Evolutionary conservation across 2,113 vertebrate species (phyloP).

Genomic region (Varanus salvator): DNA sequence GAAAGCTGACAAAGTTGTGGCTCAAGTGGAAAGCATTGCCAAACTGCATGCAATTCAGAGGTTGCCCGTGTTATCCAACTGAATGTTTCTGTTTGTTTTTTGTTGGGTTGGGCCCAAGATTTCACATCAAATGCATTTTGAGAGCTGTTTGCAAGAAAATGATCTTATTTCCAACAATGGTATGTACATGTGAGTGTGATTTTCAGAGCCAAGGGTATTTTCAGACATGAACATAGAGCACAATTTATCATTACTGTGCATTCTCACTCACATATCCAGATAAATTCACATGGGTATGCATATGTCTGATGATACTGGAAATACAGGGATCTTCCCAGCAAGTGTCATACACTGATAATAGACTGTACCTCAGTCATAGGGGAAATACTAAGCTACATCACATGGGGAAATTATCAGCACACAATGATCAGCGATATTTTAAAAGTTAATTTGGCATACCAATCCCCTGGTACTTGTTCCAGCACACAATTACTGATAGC

Average conservation of each 20-base stretch:
- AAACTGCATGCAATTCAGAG: conserved; percentile 57
- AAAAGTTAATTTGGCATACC: no score
- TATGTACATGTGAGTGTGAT: background rate
- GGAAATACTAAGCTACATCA: no score
- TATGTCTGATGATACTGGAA: background rate
- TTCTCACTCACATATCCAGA: no score
- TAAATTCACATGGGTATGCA: no score
- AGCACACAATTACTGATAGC: no score
- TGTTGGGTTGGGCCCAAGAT: conserved; percentile 32
- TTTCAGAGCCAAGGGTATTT: conserved; percentile 16
- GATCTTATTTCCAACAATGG: background rate
- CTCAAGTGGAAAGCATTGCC: conserved; percentile 54
- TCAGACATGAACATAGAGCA: background rate
- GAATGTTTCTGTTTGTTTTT: conserved; percentile 49
- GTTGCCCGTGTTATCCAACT: conserved; percentile 50
- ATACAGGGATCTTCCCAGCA: background rate
- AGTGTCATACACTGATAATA: no score
- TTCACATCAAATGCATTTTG: conserved; percentile 50
- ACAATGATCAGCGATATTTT: no score
- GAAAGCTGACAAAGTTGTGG: conserved; percentile 53
- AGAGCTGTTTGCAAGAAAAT: conserved; percentile 43
- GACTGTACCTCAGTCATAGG: no score
- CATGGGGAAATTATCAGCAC: no score
- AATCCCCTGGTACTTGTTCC: no score
- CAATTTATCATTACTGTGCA: background rate